Base-by-base conservation (phyloP, 2,113 vertebrate genomes). In the Pholis gunnellus region DNA sequence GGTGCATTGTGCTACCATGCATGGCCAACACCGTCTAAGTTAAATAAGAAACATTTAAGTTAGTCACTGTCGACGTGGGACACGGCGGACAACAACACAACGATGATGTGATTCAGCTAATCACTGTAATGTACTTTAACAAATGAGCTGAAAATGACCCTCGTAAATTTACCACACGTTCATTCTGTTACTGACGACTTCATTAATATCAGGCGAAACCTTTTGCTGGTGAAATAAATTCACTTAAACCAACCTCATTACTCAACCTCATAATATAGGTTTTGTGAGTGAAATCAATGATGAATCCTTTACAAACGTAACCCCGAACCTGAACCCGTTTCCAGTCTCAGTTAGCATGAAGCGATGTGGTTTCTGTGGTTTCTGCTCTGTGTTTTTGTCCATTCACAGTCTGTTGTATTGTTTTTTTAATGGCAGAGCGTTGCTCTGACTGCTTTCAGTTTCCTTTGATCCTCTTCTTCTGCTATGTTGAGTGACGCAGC, bases 1-100 rank as follows among this genome's bases (percentile, higher is more conserved):
- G 20, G 59, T 71, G 34, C 56, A 61, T 18, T 50, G 66, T 5
- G 67, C 75, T 9, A 0, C 63, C 29, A 44, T n/a, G 64, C 79
- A 6, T 69, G 54, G 38, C 44, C 59, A 59, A 71, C 75, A 48
- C 59, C 64, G 68, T 57, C 11, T 0, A 15, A 25, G 54, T 86
- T 79, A 68, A 88, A 86, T 84, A 84, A 80, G 75, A 73, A 82
- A 68, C 31, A 67, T 86, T 36, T 56, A 68, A 75, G 64, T 75
- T 48, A 20, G 75, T 70, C 54, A 6, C 56, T 13, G 57, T 81
- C 79, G 10, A 83, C 84, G 72, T 85, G 88, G 73, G 73, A 86
- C 77, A 6, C 22, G n/a, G n/a, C 36, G 48, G 64, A 56, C 72
- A 77, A 36, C 72, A 79, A 82, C 31, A 9, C 38, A 56, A 14